Base-by-base conservation (phyloP, 2,888 invertebrate genomes). In the Thereva unica region DNA sequence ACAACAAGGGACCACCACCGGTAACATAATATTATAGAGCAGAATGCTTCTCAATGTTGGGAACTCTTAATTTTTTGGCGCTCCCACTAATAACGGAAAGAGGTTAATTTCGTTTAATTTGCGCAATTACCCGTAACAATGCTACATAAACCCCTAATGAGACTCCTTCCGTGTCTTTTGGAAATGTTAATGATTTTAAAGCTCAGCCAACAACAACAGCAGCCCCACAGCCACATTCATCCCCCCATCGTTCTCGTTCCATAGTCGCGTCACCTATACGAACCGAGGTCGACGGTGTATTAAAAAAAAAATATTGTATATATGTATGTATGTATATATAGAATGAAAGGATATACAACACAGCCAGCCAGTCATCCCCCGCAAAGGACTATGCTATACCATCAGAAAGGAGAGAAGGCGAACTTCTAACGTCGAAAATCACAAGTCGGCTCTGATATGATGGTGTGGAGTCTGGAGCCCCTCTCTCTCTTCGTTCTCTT, bases 81-180 rank as follows among this genome's bases (percentile, higher is more conserved):
- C 50, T 34, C 50, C 38, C 61, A 50, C 61, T 61, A 61, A 50
- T 61, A 61, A 50, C 23, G 41, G 61, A 61, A 64, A 67, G 54
- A 53, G 53, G 68, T 68, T 68, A 68, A 68, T 68, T 66, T 68
- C 53, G 68, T 68, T 68, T 68, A 68, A 68, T 68, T 68, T 68
- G 66, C 63, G 66, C 68, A 68, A 68, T 68, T 68, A 68, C 66
- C 68, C 68, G 66, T 68, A 68, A 68, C 61, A 68, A 66, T 56
- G 66, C 68, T 63, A 68, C 63, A 63, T 68, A 68, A 68, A 63
- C 66, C 66, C 52, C 66, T 68, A 68, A 68, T 68, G 68, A 66
- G 68, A 66, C 66, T 66, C 65, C 56, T 68, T 68, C 63, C 68
- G 63, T 68, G 57, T 68, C 66, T 66, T 66, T 55, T 63, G 66